A percentile compares a stretch with the other conserved stretches of the same genome.
phyloP scores from a whole-genome alignment of 2,888 invertebrate species.

The Aspidapion aeneum region DNA sequence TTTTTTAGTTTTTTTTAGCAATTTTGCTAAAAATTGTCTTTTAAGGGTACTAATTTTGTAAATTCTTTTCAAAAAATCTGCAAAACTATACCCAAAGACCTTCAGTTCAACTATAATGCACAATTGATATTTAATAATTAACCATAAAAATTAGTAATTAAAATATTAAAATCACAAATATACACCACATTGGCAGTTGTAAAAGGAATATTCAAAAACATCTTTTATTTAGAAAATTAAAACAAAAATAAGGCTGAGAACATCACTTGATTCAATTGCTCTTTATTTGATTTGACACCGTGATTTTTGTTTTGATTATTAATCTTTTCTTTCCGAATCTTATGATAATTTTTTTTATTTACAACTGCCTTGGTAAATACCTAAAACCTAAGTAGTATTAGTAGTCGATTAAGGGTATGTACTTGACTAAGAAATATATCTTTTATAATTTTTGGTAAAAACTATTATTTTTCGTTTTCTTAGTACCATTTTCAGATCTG shows the following conservation, averaged over 20 bases:
- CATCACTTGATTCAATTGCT: conserved; percentile 25
- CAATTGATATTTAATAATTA: conserved; percentile 37
- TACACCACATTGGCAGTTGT: conserved; percentile 32
- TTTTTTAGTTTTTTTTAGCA: neutral
- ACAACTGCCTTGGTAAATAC: neutral
- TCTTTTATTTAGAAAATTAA: conserved; percentile 6
- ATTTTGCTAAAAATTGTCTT: too few relatives aligned
- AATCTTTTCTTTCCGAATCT: too few relatives aligned
- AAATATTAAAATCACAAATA: conserved; percentile 41
- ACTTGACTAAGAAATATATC: neutral
- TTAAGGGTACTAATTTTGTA: too few relatives aligned
- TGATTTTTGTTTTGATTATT: neutral
- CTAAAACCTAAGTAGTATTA: neutral
- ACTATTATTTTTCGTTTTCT: neutral
- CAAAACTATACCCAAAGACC: conserved; percentile 19
- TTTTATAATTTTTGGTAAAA: neutral
- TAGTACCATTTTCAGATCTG: neutral
- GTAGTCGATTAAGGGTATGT: neutral
- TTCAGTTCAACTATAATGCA: conserved; percentile 37
- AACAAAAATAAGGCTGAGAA: conserved; percentile 11
- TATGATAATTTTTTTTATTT: too few relatives aligned
- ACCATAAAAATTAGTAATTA: conserved; percentile 40
- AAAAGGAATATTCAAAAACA: conserved; percentile 2
- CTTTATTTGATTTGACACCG: neutral
- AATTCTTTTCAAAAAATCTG: too few relatives aligned